Evolutionary conservation across 2,888 invertebrate genomes (phyloP), one percentile per base, ranked within the genome.

Genomic region (Blomia tropicalis): DNA sequence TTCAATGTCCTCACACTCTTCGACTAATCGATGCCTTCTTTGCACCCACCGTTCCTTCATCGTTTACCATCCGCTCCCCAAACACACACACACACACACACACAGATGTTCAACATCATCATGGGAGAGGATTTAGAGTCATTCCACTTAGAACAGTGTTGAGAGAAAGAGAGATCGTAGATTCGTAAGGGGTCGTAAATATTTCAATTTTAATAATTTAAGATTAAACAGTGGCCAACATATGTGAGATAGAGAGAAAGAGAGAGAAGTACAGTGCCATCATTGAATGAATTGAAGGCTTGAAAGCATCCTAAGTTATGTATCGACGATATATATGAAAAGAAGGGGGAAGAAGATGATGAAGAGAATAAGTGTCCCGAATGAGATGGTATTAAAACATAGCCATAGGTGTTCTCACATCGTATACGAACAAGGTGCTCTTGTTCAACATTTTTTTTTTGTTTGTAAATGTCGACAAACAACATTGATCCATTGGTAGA

Each of bases 171-270:
- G 4, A 14, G 32, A n/a, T n/a, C n/a, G n/a, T n/a, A n/a, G n/a
- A n/a, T n/a, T n/a, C n/a, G n/a, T n/a, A n/a, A 47, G 51, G 51
- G 51, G n/a, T 47, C n/a, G 51, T 47, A 47, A 47, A 47, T 47
- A 47, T 47, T 47, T 47, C 51, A 47, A 47, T 47, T 47, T 47
- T 47, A 47, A 47, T 47, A 47, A 47, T 47, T 47, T 47, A 47
- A 47, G 51, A 47, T 47, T 47, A 47, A 47, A 17, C 36, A n/a
- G n/a, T n/a, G n/a, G n/a, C n/a, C n/a, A n/a, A n/a, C n/a, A n/a
- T n/a, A n/a, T n/a, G n/a, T n/a, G n/a, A n/a, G n/a, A n/a, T n/a
- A n/a, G n/a, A n/a, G n/a, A n/a, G n/a, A n/a, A n/a, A n/a, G n/a
- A n/a, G n/a, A n/a, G n/a, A n/a, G n/a, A n/a, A n/a, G n/a, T n/a